Evolutionary conservation across 2,888 invertebrate genomes (phyloP), one percentile per base, ranked within the genome.

Genomic region (Tachina grossa): DNA sequence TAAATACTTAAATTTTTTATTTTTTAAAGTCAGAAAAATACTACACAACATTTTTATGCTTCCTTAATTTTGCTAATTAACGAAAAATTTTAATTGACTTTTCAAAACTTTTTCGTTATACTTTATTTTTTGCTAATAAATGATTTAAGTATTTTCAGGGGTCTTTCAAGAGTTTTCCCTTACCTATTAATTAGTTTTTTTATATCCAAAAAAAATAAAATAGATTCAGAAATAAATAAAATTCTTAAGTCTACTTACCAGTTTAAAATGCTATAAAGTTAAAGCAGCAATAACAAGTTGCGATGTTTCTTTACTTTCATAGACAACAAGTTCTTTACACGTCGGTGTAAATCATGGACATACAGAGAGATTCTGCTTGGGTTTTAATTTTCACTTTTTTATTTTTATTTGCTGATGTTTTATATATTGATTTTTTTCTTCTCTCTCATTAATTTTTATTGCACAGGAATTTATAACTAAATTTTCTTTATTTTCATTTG

Each of bases 391-490:
- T 10, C 16, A 9, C 65, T 43, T 9, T 43, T 39, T 22, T 59
- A 16, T 10, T 53, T 51, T 51, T 8, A 1, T 49, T 65, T 22
- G 31, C 14, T 45, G 14, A 11, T 19, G 57, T 19, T 55, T 22
- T 45, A n/a, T 55, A n/a, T 55, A 53, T 72, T 65, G 16, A 49
- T 63, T 61, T 53, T 71, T 51, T 22, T 49, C 65, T 13, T 79
- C 9, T 22, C 13, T 66, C 61, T 47, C 45, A 1, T 31, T 22
- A 14, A 55, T 57, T 57, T 79, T 65, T 45, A 55, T 49, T 71
- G 43, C 16, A 41, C 10, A 59, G 69, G 13, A 49, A 13, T 55
- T 63, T 63, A 16, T 55, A 9, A 19, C 5, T 41, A 31, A n/a
- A 53, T 47, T 55, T 47, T n/a, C 6, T 61, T 53, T 9, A 57